These are phyloP conservation scores for Ornithorhynchus anatinus DNA, from an alignment of 2,113 vertebrate species.

Conservation along the genomic window DNA sequence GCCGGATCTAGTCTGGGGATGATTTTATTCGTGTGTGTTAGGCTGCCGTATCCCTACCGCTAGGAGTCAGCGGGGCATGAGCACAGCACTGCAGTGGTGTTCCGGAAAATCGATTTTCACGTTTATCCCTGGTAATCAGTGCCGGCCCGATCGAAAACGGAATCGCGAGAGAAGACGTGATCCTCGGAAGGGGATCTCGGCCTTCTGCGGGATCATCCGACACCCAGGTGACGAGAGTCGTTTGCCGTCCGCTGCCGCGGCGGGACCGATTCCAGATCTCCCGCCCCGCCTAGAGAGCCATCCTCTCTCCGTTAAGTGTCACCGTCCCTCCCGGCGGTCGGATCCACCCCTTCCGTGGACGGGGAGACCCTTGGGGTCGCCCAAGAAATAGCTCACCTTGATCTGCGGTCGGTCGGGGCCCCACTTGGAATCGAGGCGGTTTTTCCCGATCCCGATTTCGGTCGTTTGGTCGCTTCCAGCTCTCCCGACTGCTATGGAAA, in stretches of 20 bases:
- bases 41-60: slow-evolving; percentile 53
- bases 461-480: slow-evolving; percentile 65
- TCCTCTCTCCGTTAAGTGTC: slow-evolving; percentile 72
- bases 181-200: slow-evolving; percentile 71
- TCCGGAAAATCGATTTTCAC: slow-evolving; percentile 60
- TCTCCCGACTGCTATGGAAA: slow-evolving; percentile 63
- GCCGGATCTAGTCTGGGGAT: slow-evolving; percentile 69
- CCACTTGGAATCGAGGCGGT: slow-evolving; percentile 70
- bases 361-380: slow-evolving; percentile 58
- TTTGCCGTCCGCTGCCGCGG: slow-evolving; percentile 65
- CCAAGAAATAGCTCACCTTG: slow-evolving; percentile 69
- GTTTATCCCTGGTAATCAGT: slow-evolving; percentile 50
- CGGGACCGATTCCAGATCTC: slow-evolving; percentile 75
- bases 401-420: slow-evolving; percentile 72
- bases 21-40: slow-evolving; percentile 63
- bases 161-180: slow-evolving; percentile 61
- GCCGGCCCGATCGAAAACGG: slow-evolving; percentile 39
- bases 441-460: slow-evolving; percentile 62
- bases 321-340: slow-evolving; percentile 68
- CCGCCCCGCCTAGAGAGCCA: slow-evolving; percentile 67
- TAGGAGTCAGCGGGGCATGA: slow-evolving; percentile 50
- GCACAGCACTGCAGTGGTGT: slow-evolving; percentile 61
- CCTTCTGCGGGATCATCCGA: slow-evolving; percentile 71
- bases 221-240: slow-evolving; percentile 63
- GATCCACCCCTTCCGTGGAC: slow-evolving; percentile 65